These are phyloP conservation scores for Rotaria sp. DNA, from an alignment of 2,888 invertebrate species.

Conservation along the genomic window DNA sequence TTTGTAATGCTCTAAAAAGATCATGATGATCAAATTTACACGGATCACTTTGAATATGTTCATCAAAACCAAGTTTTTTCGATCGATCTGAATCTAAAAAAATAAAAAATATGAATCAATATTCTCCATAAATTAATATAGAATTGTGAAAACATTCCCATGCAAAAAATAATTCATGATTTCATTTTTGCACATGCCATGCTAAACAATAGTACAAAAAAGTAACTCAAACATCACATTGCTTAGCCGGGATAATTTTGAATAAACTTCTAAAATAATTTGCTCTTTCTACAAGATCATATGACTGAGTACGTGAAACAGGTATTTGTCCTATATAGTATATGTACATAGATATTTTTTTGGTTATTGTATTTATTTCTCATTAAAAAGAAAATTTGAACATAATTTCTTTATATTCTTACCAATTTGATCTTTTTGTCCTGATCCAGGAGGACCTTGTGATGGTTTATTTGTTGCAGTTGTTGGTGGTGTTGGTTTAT, in stretches of 20 bases:
- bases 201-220: background rate
- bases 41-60: conserved; percentile 97
- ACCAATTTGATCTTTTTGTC: conserved; percentile 13
- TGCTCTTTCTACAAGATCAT: conserved; percentile 8
- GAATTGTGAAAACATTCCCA: background rate
- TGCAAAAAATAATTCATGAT: background rate
- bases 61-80: conserved; percentile 71
- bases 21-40: conserved; percentile 90
- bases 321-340: conserved; percentile 25
- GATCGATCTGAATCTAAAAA: conserved; percentile 79
- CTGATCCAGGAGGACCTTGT: background rate
- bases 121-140: background rate
- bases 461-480: background rate
- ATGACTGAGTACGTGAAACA: conserved; percentile 25
- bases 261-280: conserved; percentile 29
- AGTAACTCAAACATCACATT: background rate
- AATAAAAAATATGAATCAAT: background rate
- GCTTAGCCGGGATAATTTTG: background rate
- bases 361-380: background rate
- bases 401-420: background rate
- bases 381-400: too few species aligned
- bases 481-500: conserved; percentile 73
- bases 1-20: conserved; percentile 82
- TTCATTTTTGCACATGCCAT: background rate
- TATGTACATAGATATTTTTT: background rate